Evolutionary conservation across 2,113 vertebrate species (phyloP).

Genomic region (Anser brachyrhynchus): DNA sequence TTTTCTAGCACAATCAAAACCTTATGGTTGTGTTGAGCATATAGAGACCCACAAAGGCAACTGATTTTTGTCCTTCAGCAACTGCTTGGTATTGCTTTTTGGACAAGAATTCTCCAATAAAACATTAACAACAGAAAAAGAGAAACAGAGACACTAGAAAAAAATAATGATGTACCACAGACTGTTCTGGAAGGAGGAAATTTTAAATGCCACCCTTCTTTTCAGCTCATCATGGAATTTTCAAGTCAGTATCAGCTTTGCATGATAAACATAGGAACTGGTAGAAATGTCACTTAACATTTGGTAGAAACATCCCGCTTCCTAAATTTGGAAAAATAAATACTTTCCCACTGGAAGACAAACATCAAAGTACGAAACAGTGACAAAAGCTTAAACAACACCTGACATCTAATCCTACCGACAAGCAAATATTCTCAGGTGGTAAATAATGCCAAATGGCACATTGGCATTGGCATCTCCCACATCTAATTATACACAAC

Average conservation of each 20-base stretch:
- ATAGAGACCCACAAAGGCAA: neutral
- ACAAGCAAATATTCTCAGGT: neutral
- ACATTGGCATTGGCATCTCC: neutral
- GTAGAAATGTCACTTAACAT: neutral
- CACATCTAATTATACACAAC: neutral
- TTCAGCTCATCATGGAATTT: neutral
- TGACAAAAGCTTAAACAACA: neutral
- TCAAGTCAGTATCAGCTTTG: neutral
- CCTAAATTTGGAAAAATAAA: neutral
- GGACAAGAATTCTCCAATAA: neutral
- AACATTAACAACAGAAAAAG: neutral
- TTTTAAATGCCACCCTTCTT: neutral
- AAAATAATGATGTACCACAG: neutral
- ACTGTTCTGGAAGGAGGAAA: neutral
- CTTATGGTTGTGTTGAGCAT: slow-evolving; percentile 8
- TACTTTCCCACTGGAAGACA: neutral
- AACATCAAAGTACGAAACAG: neutral
- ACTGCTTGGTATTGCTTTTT: neutral
- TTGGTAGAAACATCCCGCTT: neutral
- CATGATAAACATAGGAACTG: neutral
- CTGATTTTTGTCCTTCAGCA: slow-evolving; percentile 7
- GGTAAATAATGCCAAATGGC: neutral
- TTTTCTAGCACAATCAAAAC: slow-evolving; percentile 49
- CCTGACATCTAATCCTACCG: neutral
- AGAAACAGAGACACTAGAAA: neutral